A percentile compares a stretch with the other conserved stretches of the same genome.
Evolutionary conservation across 2,113 vertebrate species (phyloP).

Genomic region (Planiliza haematocheilus): DNA sequence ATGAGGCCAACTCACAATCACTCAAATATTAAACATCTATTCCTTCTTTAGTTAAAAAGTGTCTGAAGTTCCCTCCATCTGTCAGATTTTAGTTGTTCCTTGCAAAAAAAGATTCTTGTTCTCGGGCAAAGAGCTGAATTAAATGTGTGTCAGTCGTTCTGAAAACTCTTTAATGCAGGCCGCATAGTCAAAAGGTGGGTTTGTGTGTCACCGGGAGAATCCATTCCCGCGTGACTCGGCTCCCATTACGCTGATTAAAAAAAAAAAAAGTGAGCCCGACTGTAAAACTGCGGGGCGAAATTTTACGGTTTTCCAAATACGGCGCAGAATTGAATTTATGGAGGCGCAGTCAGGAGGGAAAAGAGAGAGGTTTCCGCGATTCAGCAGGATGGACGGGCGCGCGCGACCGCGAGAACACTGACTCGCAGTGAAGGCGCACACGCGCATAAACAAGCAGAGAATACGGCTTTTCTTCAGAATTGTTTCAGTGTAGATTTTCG

Average conservation of each 20-base stretch:
- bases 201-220: not conserved
- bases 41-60: not conserved
- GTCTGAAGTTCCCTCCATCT: no score
- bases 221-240: conserved; percentile 5
- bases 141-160: no score
- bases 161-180: no score
- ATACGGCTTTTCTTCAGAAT: conserved; percentile 40
- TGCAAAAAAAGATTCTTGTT: no score
- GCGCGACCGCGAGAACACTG: conserved; percentile 42
- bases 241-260: conserved; percentile 55
- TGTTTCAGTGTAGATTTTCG: conserved; percentile 27
- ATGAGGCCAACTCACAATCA: no score
- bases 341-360: not conserved
- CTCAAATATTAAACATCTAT: not conserved
- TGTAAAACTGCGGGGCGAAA: conserved; percentile 20
- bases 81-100: no score
- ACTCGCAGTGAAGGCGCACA: conserved; percentile 28
- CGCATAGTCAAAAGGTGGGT: no score
- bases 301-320: conserved; percentile 45
- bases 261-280: conserved; percentile 39
- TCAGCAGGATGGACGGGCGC: conserved; percentile 20
- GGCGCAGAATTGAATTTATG: conserved; percentile 7
- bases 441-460: conserved; percentile 29
- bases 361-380: not conserved
- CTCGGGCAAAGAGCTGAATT: no score